Conservation (phyloP, 2,797 vertebrate genomes). For the Falco columbarius region DNA sequence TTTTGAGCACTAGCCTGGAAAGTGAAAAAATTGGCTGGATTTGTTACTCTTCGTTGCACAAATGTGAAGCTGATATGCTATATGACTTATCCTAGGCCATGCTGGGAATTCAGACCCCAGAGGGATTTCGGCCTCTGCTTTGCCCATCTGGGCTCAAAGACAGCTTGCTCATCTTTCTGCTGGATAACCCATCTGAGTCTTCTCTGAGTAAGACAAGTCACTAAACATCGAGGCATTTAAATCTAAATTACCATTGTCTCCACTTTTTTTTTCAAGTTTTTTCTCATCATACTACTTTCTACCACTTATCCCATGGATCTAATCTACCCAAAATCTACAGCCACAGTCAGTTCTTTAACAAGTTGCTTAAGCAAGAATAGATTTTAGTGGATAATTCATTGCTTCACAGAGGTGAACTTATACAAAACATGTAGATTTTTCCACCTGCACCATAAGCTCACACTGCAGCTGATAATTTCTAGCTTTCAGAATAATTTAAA, state of each 20-base stretch:
- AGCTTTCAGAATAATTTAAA: neutral
- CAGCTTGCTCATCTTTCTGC: neutral
- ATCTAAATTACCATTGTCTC: rapidly evolving
- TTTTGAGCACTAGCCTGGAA: neutral
- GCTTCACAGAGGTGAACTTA: neutral
- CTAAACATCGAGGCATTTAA: neutral
- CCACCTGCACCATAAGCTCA: neutral
- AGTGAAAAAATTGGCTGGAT: neutral
- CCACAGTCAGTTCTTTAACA: neutral
- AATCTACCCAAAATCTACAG: neutral
- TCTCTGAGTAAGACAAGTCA: neutral
- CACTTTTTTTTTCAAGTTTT: neutral
- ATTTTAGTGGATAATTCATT: neutral
- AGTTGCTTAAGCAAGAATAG: neutral
- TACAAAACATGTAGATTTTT: neutral
- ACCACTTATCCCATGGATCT: neutral
- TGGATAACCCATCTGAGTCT: neutral
- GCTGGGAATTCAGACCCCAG: neutral
- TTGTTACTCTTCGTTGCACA: neutral
- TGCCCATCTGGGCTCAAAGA: neutral
- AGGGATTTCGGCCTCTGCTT: neutral
- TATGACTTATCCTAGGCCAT: neutral
- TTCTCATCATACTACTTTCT: neutral
- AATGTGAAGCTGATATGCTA: neutral
- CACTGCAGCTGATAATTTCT: neutral